phyloP scores from a whole-genome alignment of 2,888 invertebrate species.

The Stenodera caucasica region DNA sequence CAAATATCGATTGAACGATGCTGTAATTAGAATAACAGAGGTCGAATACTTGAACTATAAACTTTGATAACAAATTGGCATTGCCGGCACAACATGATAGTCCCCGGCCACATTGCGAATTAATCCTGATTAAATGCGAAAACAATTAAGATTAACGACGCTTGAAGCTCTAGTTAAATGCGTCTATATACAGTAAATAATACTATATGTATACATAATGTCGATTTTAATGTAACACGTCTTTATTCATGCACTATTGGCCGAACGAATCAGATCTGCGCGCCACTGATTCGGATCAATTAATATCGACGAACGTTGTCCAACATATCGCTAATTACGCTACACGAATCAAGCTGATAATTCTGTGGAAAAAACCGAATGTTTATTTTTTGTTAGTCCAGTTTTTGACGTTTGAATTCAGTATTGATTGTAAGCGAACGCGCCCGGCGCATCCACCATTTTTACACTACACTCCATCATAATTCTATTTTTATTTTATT shows the following conservation, averaged over 20 bases:
- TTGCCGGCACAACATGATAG: conserved; percentile 29
- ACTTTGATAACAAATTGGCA: conserved; percentile 32
- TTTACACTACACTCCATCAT: no score
- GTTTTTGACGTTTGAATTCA: background rate
- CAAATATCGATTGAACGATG: background rate
- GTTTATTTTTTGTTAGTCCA: background rate
- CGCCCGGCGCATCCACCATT: conserved; percentile 12
- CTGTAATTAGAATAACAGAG: conserved; percentile 29
- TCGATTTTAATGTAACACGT: background rate
- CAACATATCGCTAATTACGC: background rate
- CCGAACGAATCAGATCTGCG: background rate
- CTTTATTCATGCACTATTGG: background rate
- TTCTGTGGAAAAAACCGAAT: background rate
- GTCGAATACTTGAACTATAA: conserved; percentile 25
- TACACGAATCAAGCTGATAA: no score
- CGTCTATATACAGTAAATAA: background rate
- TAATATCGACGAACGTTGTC: background rate
- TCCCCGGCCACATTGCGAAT: conserved; percentile 27
- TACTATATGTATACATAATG: background rate
- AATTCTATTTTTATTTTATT: no score
- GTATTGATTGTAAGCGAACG: background rate
- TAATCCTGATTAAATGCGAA: conserved; percentile 32
- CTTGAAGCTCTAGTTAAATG: conserved; percentile 20
- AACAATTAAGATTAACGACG: conserved; percentile 35
- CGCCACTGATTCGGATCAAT: background rate